Evolutionary conservation across 2,888 invertebrate genomes (phyloP).

Genomic region (Tinea trinotella): DNA sequence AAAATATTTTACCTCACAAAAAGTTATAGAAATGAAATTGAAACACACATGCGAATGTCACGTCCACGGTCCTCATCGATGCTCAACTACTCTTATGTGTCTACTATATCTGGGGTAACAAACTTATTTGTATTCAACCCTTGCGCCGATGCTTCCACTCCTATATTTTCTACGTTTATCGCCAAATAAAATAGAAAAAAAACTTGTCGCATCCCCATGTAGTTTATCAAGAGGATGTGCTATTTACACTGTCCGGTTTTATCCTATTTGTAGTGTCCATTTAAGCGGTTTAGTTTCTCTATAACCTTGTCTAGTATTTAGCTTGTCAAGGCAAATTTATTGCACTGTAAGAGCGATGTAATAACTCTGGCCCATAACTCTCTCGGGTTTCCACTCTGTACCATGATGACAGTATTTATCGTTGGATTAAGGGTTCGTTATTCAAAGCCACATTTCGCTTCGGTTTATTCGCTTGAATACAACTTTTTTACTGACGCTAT

Average conservation of each 20-base stretch:
- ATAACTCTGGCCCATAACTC: slow-evolving; percentile 4
- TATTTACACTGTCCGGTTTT: slow-evolving; percentile 18
- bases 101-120: slow-evolving; percentile 11
- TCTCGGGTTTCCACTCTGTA: neutral
- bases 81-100: slow-evolving; percentile 13
- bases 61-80: slow-evolving; percentile 5
- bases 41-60: neutral
- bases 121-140: slow-evolving; percentile 15
- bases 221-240: slow-evolving; percentile 26
- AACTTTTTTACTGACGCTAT: neutral
- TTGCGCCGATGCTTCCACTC: slow-evolving; percentile 7
- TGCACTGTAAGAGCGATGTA: slow-evolving; percentile 5
- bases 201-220: slow-evolving; percentile 22
- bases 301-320: slow-evolving; percentile 13
- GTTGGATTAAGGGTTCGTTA: neutral
- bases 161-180: slow-evolving; percentile 14
- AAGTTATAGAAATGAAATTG: slow-evolving; percentile 1
- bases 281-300: slow-evolving; percentile 27
- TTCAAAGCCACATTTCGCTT: neutral
- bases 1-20: too few relatives aligned
- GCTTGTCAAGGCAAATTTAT: slow-evolving; percentile 7
- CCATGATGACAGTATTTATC: slow-evolving; percentile 6
- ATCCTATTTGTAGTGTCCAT: slow-evolving; percentile 27
- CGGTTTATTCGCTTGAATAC: too few relatives aligned
- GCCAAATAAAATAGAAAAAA: slow-evolving; percentile 19